Conservation (phyloP, 2,888 invertebrate genomes). For the Brachypalpus laphriformis region DNA sequence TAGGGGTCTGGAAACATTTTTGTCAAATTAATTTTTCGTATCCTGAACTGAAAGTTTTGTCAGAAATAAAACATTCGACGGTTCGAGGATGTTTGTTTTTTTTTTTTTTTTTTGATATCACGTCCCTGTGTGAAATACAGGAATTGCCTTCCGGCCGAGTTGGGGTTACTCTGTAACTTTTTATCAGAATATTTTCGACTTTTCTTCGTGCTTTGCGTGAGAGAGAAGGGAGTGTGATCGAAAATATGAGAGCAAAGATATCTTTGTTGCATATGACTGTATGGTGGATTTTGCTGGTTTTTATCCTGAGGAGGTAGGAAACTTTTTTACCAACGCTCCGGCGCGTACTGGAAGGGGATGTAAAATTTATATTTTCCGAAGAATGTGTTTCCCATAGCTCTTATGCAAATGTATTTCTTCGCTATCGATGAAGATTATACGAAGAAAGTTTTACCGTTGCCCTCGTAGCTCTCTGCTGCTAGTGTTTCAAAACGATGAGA, state of each 20-base stretch:
- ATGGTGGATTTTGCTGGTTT: constrained; percentile 1
- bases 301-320: constrained; percentile 19
- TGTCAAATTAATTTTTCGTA: constrained; percentile 37
- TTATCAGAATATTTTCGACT: constrained; percentile 65
- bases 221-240: not conserved
- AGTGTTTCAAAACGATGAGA: constrained; percentile 17
- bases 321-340: constrained; percentile 28
- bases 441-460: constrained; percentile 47
- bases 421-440: constrained; percentile 71
- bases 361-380: constrained; percentile 55
- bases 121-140: constrained; percentile 31
- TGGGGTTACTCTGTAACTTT: constrained; percentile 46
- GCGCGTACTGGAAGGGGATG: not conserved
- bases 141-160: constrained; percentile 43
- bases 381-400: constrained; percentile 65
- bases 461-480: constrained; percentile 6
- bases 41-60: constrained; percentile 14
- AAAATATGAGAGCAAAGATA: constrained; percentile 40
- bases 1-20: not conserved
- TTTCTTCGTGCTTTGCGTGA: constrained; percentile 29
- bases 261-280: constrained; percentile 52
- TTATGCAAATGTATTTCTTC: constrained; percentile 74
- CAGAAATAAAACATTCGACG: constrained; percentile 15
- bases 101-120: constrained; percentile 23
- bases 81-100: not conserved